Percentiles rank a stretch among this genome's conserved stretches.
Conservation (phyloP, 2,888 invertebrate genomes). For the Coecobrya sp. region DNA sequence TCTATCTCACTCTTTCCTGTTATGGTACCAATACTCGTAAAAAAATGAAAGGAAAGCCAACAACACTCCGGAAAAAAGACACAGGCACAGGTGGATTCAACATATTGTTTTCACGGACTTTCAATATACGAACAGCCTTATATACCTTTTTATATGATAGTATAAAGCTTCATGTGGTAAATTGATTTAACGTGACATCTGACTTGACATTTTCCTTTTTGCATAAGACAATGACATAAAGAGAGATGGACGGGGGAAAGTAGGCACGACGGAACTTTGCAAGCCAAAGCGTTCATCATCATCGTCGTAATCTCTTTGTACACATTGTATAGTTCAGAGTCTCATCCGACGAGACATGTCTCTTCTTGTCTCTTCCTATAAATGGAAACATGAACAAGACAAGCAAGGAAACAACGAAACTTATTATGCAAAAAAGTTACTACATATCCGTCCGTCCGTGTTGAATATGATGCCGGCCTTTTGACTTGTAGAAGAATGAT, state of each 20-base stretch:
- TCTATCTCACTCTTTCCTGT: background rate
- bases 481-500: background rate
- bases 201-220: conserved; percentile 41
- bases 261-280: background rate
- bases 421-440: background rate
- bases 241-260: background rate
- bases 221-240: conserved; percentile 13
- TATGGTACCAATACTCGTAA: background rate
- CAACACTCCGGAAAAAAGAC: background rate
- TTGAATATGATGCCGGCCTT: background rate
- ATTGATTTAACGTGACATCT: conserved; percentile 37
- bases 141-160: no score
- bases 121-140: no score
- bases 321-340: background rate
- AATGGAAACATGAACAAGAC: background rate
- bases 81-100: background rate
- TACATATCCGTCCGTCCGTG: background rate
- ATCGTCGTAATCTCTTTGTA: no score
- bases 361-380: background rate
- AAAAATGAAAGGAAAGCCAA: background rate
- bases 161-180: background rate
- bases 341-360: background rate
- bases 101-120: background rate
- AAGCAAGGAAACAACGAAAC: background rate
- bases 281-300: background rate